These are phyloP conservation scores for Bujurquina vittata DNA, from an alignment of 2,113 vertebrate genomes.

Conservation along the genomic window DNA sequence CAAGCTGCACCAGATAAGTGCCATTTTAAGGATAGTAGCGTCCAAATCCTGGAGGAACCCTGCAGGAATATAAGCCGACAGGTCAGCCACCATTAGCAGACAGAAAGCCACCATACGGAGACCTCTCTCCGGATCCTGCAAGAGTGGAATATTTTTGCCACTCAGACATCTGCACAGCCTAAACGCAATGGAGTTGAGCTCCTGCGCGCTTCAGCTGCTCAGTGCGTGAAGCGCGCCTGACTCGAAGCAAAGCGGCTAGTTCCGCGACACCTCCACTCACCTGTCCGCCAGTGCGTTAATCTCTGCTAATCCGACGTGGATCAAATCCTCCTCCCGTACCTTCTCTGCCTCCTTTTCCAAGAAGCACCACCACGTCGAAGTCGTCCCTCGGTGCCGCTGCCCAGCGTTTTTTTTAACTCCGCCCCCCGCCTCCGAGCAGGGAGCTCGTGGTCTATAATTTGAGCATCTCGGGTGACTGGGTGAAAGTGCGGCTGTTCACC, in stretches of 20 bases:
- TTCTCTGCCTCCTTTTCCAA: not conserved
- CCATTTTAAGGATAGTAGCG: not conserved
- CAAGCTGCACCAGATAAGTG: not conserved
- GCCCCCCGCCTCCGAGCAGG: slow-evolving; percentile 29
- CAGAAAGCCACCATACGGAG: not conserved
- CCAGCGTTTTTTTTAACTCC: slow-evolving; percentile 12
- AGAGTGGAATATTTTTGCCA: not conserved
- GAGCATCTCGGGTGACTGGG: not conserved
- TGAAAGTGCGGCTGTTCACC: not conserved
- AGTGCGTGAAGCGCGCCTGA: not conserved
- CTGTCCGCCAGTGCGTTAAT: not conserved
- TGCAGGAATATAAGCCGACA: not conserved
- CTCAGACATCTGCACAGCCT: not conserved
- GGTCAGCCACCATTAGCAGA: not conserved
- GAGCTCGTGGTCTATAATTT: not conserved
- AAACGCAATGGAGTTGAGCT: not conserved
- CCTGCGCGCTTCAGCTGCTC: not conserved
- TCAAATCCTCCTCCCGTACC: not conserved
- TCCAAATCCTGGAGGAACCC: not conserved
- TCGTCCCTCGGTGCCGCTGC: not conserved
- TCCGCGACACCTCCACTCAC: slow-evolving; percentile 14
- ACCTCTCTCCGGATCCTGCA: not conserved
- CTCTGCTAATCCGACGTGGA: slow-evolving; percentile 2
- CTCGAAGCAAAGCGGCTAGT: not conserved
- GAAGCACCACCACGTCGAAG: not conserved